Evolutionary conservation across 2,113 vertebrate species (phyloP).

Genomic region (Odobenus rosmarus): DNA sequence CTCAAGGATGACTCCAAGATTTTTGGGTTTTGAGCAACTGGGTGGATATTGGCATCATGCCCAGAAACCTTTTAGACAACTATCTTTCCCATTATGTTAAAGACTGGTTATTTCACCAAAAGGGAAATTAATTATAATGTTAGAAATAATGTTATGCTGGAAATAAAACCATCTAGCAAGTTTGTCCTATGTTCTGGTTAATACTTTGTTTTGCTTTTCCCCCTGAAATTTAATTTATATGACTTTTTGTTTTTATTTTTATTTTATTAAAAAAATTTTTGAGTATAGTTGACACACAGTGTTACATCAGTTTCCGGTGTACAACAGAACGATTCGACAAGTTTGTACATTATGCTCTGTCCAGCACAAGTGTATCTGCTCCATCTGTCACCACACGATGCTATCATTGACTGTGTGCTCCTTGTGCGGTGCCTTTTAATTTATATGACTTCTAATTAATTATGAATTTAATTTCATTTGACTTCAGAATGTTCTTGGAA

Average conservation of each 20-base stretch:
- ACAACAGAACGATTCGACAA: not conserved
- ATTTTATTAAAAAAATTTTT: not conserved
- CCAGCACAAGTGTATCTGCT: not conserved
- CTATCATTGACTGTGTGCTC: not conserved
- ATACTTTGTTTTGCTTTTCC: not conserved
- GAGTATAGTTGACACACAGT: not conserved
- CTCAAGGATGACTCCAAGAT: not conserved
- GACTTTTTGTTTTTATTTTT: not conserved
- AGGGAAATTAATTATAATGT: not conserved
- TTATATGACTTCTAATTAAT: not conserved
- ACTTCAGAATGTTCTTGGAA: not conserved
- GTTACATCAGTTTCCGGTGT: not conserved
- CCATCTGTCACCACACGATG: not conserved
- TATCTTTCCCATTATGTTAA: not conserved
- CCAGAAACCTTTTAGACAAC: conserved; percentile 2
- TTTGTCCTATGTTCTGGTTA: not conserved
- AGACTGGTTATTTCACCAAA: conserved; percentile 1
- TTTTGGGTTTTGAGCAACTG: not conserved
- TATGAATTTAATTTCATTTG: not conserved
- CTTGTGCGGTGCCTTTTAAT: not conserved
- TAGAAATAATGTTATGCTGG: not conserved
- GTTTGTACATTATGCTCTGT: not conserved
- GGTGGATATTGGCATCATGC: not conserved
- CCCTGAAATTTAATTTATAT: not conserved
- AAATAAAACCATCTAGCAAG: not conserved